Evolutionary conservation across 2,888 invertebrate genomes (phyloP).

Genomic region (Nephrotoma flavescens): DNA sequence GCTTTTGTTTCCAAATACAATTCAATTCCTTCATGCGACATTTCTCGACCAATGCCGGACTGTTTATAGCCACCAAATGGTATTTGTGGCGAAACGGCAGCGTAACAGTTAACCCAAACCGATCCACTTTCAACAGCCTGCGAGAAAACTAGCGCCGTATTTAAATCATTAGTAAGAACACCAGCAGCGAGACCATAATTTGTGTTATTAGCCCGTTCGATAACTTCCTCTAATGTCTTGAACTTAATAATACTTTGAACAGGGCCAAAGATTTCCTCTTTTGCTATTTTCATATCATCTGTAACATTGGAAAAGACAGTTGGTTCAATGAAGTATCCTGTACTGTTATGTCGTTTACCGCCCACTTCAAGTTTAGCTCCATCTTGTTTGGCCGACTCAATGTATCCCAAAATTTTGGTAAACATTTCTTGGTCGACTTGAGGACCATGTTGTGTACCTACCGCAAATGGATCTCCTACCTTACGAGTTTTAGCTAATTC

Average conservation of each 20-base stretch:
- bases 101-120: constrained; percentile 52
- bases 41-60: constrained; percentile 73
- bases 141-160: constrained; percentile 58
- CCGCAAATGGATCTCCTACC: constrained; percentile 69
- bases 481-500: constrained; percentile 51
- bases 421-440: constrained; percentile 67
- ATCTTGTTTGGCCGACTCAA: constrained; percentile 60
- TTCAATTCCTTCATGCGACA: constrained; percentile 54
- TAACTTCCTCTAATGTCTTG: constrained; percentile 56
- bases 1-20: constrained; percentile 69
- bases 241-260: constrained; percentile 78
- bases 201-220: constrained; percentile 68
- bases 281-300: constrained; percentile 62
- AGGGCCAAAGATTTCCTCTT: constrained; percentile 76
- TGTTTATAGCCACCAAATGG: constrained; percentile 84
- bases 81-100: constrained; percentile 41
- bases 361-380: constrained; percentile 68
- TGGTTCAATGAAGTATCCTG: constrained; percentile 63
- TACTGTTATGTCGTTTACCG: constrained; percentile 49
- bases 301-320: constrained; percentile 64
- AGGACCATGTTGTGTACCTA: constrained; percentile 59
- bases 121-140: constrained; percentile 65
- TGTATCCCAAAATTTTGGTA: constrained; percentile 56
- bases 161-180: constrained; percentile 63
- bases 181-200: constrained; percentile 71